Evolutionary conservation across 2,113 vertebrate genomes (phyloP), one percentile per base, ranked within the genome.

Genomic region (Sebastes schlegelii): DNA sequence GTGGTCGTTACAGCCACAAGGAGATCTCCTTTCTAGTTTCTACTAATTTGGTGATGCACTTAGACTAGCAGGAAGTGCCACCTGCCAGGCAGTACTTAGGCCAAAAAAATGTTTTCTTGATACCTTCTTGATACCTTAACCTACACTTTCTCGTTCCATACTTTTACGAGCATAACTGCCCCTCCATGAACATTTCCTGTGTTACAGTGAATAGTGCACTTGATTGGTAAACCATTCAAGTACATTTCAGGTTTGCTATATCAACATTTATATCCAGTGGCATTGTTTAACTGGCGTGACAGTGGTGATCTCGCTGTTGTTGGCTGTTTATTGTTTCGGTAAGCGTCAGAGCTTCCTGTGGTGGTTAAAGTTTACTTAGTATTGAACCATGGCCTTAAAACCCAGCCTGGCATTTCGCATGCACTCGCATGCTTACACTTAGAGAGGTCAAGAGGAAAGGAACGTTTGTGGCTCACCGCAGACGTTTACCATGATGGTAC

Each of bases 401-500:
- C 19, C 23, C 73, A 26, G 23, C 40, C 71, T 77, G 86, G 78
- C 55, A 89, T 91, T 90, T 91, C 74, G 79, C 87, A 89, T 80
- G 68, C 76, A 84, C 82, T 80, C 60, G 71, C 12, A 8, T 79
- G 83, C 70, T 75, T 75, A 43, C 71, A 61, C 81, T 83, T 74
- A 58, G 55, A 70, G 77, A 88, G 80, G 86, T 91, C 88, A 89
- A 74, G 80, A 84, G 58, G 68, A 89, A 69, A 89, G 67, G 67
- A 78, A 67, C 84, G 7, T 83, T 67, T 77, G 83, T 60, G 77
- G 81, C 54, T 74, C 49, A 83, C 72, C 81, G 84, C 86, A 78
- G 49, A 80, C 57, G 63, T 90, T 89, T 86, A 76, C 67, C 54
- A 51, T 42, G 57, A 86, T 55, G 58, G 64, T 81, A 61, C 51